Percentiles rank a stretch among this genome's conserved stretches.
Evolutionary conservation across 2,797 vertebrate species (phyloP).

Genomic region (Phylloscopus collybita): DNA sequence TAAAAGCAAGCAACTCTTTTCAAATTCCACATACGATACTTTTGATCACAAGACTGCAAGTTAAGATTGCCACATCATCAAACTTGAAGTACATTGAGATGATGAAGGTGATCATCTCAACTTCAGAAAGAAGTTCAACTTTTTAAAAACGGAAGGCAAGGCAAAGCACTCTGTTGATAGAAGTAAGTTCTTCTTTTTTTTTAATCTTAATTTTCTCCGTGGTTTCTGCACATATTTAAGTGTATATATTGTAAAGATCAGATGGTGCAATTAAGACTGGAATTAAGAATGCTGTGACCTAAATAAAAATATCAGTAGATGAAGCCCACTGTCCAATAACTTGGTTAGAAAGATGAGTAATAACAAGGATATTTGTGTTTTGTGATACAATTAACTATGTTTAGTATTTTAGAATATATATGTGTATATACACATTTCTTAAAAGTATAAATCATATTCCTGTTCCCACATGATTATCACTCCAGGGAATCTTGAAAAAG

Average conservation of each 20-base stretch:
- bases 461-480: not conserved
- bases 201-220: not conserved
- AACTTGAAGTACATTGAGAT: not conserved
- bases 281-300: not conserved
- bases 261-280: not conserved
- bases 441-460: not conserved
- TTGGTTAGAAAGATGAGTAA: not conserved
- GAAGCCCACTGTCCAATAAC: not conserved
- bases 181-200: not conserved
- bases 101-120: not conserved
- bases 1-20: not conserved
- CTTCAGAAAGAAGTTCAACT: not conserved
- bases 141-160: not conserved
- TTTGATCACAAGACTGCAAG: not conserved
- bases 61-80: not conserved
- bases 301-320: not conserved
- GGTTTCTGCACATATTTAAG: not conserved
- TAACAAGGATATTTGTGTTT: not conserved
- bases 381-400: not conserved
- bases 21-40: not conserved
- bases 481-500: not conserved
- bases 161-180: not conserved
- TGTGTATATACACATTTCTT: not conserved
- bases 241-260: not conserved
- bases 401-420: not conserved